Evolutionary conservation across 2,113 vertebrate species (phyloP).

Genomic region (Hyperopisus bebe): DNA sequence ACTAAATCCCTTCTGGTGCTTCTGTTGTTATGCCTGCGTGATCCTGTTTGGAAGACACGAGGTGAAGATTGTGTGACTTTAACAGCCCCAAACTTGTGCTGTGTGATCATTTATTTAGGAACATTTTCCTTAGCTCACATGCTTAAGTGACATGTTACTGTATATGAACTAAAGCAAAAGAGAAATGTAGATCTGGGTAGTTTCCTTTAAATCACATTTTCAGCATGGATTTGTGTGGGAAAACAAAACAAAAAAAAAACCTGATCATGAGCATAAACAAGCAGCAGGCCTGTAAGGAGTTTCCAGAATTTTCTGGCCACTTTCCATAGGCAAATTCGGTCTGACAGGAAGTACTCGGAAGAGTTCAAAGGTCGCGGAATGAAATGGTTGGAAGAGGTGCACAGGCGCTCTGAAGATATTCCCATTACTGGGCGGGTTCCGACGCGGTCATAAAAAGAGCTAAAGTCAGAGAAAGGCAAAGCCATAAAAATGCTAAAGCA

Average conservation of each 20-base stretch:
- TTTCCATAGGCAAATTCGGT: background rate
- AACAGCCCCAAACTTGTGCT: background rate
- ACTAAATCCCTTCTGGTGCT: background rate
- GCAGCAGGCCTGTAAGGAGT: background rate
- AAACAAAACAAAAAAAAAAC: background rate
- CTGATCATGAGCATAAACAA: background rate
- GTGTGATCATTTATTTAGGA: background rate
- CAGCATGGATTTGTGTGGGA: background rate
- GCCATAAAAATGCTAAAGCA: conserved; percentile 8
- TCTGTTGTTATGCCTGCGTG: background rate
- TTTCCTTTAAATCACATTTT: background rate
- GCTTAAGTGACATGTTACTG: background rate
- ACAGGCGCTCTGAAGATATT: background rate
- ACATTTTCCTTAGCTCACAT: background rate
- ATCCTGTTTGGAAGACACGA: background rate
- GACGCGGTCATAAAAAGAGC: conserved; percentile 1
- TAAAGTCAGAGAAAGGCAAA: conserved; percentile 20
- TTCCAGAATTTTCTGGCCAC: background rate
- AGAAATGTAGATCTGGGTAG: background rate
- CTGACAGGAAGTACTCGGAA: background rate
- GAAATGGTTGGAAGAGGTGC: background rate
- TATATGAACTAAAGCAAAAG: background rate
- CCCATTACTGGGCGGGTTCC: background rate
- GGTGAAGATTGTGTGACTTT: background rate
- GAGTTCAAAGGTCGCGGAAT: background rate